phyloP scores from a whole-genome alignment of 2,888 invertebrate genomes.

The Toxonevra muliebris region DNA sequence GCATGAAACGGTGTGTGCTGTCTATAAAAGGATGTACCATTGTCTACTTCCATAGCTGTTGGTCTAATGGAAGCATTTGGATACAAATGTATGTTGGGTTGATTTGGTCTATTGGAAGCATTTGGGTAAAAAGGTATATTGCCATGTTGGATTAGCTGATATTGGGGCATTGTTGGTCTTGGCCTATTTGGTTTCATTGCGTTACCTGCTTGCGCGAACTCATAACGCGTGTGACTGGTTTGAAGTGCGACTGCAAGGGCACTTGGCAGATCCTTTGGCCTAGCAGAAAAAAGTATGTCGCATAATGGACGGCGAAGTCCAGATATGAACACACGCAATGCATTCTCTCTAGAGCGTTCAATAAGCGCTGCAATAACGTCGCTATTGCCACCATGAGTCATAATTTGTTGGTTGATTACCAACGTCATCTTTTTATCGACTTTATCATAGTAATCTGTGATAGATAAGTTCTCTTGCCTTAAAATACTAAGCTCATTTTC shows the following conservation, averaged over 20 bases:
- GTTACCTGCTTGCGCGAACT: conserved; percentile 17
- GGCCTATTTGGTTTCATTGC: conserved; percentile 11
- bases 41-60: too few species aligned
- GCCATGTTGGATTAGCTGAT: conserved; percentile 6
- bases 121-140: too few species aligned
- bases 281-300: conserved; percentile 10
- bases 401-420: conserved; percentile 19
- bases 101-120: too few species aligned
- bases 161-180: conserved; percentile 7
- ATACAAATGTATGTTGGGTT: too few species aligned
- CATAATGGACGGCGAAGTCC: conserved; percentile 20
- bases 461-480: conserved; percentile 9
- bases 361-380: conserved; percentile 12
- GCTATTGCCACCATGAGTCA: conserved; percentile 11
- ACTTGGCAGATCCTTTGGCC: conserved; percentile 1
- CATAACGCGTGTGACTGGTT: conserved; percentile 14
- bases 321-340: conserved; percentile 12
- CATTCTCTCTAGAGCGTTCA: conserved; percentile 17
- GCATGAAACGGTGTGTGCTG: too few species aligned
- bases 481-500: conserved; percentile 18
- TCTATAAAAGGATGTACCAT: too few species aligned
- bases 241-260: conserved; percentile 12
- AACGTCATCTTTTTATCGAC: conserved; percentile 12
- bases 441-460: conserved; percentile 10
- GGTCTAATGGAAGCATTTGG: too few species aligned